phyloP scores from a whole-genome alignment of 2,113 vertebrate genomes.

The Dromas ardeola region DNA sequence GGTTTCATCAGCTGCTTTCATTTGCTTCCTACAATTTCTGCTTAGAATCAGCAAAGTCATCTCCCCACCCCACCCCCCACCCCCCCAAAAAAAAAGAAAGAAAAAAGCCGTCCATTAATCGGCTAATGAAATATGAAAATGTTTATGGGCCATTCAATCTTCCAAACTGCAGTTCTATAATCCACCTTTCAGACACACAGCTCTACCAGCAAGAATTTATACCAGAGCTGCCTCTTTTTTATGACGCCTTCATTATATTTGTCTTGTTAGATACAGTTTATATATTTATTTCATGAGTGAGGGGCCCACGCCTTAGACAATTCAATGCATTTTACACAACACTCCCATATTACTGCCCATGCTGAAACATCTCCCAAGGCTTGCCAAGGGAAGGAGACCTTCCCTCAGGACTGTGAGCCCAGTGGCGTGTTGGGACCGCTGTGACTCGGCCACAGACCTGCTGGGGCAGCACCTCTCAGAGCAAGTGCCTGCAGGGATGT shows the following conservation, averaged over 20 bases:
- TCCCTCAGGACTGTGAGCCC: not conserved
- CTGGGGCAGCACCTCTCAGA: not conserved
- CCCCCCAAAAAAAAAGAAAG: not conserved
- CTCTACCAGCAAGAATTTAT: slow-evolving; percentile 77
- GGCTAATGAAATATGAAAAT: slow-evolving; percentile 86
- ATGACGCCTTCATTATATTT: slow-evolving; percentile 59
- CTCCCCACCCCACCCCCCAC: not conserved
- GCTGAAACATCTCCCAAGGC: not conserved
- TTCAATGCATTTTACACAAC: not conserved
- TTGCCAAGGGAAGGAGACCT: not conserved
- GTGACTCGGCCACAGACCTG: not conserved
- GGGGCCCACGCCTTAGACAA: not conserved
- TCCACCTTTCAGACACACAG: slow-evolving; percentile 78
- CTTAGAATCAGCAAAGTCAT: slow-evolving; percentile 79
- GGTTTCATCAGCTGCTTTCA: slow-evolving; percentile 70
- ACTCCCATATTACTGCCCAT: not conserved
- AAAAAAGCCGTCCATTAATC: slow-evolving; percentile 77
- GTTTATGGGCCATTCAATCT: slow-evolving; percentile 84
- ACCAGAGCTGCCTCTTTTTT: slow-evolving; percentile 46
- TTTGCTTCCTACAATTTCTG: slow-evolving; percentile 74
- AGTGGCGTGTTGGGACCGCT: not conserved
- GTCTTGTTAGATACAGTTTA: slow-evolving; percentile 65
- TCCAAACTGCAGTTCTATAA: slow-evolving; percentile 81
- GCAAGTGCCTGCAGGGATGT: not conserved
- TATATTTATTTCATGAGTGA: slow-evolving; percentile 49